Base-by-base conservation (phyloP, 2,797 vertebrate species). In the Sebastes matsubarae region DNA sequence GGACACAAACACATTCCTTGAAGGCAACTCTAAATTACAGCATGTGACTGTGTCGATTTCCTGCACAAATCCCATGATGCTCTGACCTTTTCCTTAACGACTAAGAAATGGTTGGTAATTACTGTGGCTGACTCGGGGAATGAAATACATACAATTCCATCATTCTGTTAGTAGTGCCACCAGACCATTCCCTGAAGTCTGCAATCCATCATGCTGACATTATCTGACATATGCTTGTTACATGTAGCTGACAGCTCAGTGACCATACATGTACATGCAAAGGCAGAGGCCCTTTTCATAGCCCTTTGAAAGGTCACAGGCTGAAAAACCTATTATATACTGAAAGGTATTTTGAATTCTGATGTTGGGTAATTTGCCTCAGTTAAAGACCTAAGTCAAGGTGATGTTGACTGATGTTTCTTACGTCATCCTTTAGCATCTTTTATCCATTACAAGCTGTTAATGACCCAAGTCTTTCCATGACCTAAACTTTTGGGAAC, bases 121-220 rank as follows among this genome's bases (percentile, higher is more conserved):
- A 91, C 92, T 57, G 74, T 7, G 18, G 52, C 72, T 72, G 71
- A 78, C 72, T 67, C 24, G 38, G 55, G 65, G 81, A 88, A 85
- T 77, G 72, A 77, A 89, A 91, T 69, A 69, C 30, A 80, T 65
- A 77, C 77, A 80, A 83, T 89, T 85, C 69, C 72, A 74, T 85
- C 57, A 65, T 78, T 81, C 69, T n/a, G 24, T 67, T 30, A 30
- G 60, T 4, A 38, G 50, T 59, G 30, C 57, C 58, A 66, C 25
- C 29, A 67, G 79, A 73, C 72, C 59, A 16, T 69, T 84, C 76
- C 60, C 55, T 50, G 22, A 80, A 74, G 81, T 80, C 71, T 27
- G 70, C 83, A 88, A 92, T 93, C 87, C 74, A 90, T 93, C 89
- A 90, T 25, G 14, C 63, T 68, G 75, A 87, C 61, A 80, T 42